Percentiles rank a stretch among this genome's conserved stretches.
Conservation (phyloP, 2,888 invertebrate genomes). For the Dicyrtoma fusca region DNA sequence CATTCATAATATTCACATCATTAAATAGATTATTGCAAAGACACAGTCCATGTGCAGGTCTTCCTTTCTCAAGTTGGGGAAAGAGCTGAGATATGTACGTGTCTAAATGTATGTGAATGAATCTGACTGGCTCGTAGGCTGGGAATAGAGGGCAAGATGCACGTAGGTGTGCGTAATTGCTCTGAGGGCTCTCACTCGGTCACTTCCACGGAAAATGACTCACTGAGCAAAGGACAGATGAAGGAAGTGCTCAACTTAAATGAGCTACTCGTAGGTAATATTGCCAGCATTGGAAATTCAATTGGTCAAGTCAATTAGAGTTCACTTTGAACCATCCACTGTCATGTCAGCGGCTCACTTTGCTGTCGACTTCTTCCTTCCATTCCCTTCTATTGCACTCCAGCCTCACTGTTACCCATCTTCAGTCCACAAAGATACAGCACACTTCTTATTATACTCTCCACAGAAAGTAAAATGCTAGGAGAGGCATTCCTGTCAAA, state of each 20-base stretch:
- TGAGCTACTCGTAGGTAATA: not conserved
- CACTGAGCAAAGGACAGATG: conserved; percentile 17
- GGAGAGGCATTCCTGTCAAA: too few relatives aligned
- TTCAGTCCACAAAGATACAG: too few relatives aligned
- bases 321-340: not conserved
- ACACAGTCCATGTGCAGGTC: too few relatives aligned
- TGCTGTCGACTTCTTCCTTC: not conserved
- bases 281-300: conserved; percentile 13
- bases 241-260: conserved; percentile 29
- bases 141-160: not conserved
- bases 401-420: not conserved
- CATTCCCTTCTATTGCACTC: not conserved
- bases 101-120: too few relatives aligned
- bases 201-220: too few relatives aligned
- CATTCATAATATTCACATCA: too few relatives aligned
- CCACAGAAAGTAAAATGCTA: too few relatives aligned
- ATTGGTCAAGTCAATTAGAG: conserved; percentile 21
- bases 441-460: too few relatives aligned
- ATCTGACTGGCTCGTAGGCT: not conserved
- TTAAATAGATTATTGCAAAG: too few relatives aligned
- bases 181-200: not conserved
- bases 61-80: too few relatives aligned
- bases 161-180: conserved; percentile 5
- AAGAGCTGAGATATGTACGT: too few relatives aligned
- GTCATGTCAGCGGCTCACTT: not conserved